Conservation (phyloP, 2,888 invertebrate genomes). For the Patella pellucida region DNA sequence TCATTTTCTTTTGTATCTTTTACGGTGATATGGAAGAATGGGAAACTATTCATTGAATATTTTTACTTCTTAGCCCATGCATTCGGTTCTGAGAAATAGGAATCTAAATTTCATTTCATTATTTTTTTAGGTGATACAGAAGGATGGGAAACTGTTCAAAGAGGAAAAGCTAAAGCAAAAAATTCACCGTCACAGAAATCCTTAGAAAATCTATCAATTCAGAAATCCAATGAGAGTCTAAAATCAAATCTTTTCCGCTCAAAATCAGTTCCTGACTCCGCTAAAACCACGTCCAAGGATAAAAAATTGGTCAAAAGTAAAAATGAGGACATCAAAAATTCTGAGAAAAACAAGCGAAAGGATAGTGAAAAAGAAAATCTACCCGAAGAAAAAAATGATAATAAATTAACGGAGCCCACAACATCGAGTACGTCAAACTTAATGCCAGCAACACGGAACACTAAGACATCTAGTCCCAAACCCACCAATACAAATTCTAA, state of each 20-base stretch:
- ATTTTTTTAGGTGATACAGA: constrained; percentile 65
- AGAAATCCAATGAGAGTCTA: constrained; percentile 31
- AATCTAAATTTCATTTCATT: no score
- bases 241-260: constrained; percentile 50
- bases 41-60: no score
- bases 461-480: constrained; percentile 5
- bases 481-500: constrained; percentile 7
- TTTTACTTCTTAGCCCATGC: no score
- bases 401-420: not conserved
- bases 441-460: not conserved
- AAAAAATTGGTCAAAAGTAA: constrained; percentile 12
- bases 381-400: not conserved
- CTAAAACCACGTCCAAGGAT: constrained; percentile 24
- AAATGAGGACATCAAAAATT: not conserved
- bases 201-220: constrained; percentile 50
- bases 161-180: constrained; percentile 73
- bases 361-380: constrained; percentile 66
- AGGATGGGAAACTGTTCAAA: constrained; percentile 90
- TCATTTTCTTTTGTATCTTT: no score
- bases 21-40: no score
- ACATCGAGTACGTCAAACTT: not conserved
- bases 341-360: constrained; percentile 46
- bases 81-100: no score
- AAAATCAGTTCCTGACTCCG: constrained; percentile 50
- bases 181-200: constrained; percentile 58